Conservation (phyloP, 2,888 invertebrate genomes). For the Nomada flava region DNA sequence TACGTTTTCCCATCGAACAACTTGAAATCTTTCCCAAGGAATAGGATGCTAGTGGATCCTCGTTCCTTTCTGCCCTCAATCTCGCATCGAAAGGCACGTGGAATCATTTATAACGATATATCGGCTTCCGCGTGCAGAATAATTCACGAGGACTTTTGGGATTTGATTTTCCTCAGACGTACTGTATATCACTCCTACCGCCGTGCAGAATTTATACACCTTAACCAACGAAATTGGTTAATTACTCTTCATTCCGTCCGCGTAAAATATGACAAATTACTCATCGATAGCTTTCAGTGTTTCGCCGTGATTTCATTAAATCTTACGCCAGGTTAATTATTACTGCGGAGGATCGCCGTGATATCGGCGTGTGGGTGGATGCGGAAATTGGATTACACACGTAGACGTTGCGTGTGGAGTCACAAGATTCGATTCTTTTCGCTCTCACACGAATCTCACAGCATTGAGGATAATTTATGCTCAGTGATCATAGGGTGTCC, state of each 20-base stretch:
- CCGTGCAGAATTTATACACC: conserved; percentile 12
- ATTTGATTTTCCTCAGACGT: neutral
- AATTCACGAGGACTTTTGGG: conserved; percentile 26
- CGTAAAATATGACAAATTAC: no score
- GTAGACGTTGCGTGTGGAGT: neutral
- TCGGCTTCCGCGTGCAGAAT: conserved; percentile 29
- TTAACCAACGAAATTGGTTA: neutral
- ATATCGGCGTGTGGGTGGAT: neutral
- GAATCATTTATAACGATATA: conserved; percentile 34
- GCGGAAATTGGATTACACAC: conserved; percentile 27
- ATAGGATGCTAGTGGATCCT: neutral
- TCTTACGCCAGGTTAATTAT: conserved; percentile 5
- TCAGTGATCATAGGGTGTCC: no score
- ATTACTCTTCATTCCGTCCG: neutral
- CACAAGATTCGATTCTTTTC: no score
- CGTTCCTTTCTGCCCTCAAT: conserved; percentile 2
- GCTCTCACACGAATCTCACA: no score
- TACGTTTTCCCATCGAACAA: neutral
- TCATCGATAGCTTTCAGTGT: no score
- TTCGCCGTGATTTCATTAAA: neutral
- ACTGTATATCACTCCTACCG: neutral
- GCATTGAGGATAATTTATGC: no score
- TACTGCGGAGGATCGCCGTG: neutral
- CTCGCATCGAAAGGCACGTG: conserved; percentile 6
- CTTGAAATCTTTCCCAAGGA: neutral